Base-by-base conservation (phyloP, 2,797 vertebrate species). In the Chelidonichthys spinosus region DNA sequence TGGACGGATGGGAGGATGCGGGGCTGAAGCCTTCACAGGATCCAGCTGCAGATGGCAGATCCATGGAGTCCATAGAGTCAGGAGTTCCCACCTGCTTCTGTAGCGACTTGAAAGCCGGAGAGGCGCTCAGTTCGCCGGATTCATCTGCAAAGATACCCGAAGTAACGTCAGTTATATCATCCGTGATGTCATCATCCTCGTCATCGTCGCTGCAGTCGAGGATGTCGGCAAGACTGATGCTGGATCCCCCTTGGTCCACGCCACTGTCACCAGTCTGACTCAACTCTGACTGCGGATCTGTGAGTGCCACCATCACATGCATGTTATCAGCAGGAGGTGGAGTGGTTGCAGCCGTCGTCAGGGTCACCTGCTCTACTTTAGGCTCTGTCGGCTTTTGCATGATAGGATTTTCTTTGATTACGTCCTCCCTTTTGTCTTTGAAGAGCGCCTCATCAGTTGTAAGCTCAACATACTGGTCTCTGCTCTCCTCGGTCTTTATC, bases 41-140 rank as follows among this genome's bases (percentile, higher is more conserved):
- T n/a, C 96, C 95, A 25, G 85, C 90, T 0, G 95, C 93, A 40
- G 96, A 96, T 0, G 95, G 96, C 77, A 96, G 93, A 70, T 97
- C 96, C 84, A 97, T 92, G 0, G 96, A 97, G 61, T 97, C 96
- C 93, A 96, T 92, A 2, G 96, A 97, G 69, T 97, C 96, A 0
- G 97, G 97, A 0, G 96, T 97, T 32, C 95, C 96, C 46, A 92
- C 94, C 83, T 96, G 96, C 91, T 96, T 97, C 93, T 97, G 97
- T 42, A 96, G 90, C 3, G 94, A 94, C 86, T 95, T 95, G 52
- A 96, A 89, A 2, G 94, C 87, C 0, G 94, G 93, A 0, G 88
- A 90, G 2, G 72, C 18, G 0, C 79, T 92, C n/a, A 82, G 63
- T 18, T 96, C 96, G 2, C 75, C 86, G 1, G 89, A 87, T 72